Evolutionary conservation across 1,140 invertebrate species (phyloP).

Genomic region (Atopsyche davidsoni): DNA sequence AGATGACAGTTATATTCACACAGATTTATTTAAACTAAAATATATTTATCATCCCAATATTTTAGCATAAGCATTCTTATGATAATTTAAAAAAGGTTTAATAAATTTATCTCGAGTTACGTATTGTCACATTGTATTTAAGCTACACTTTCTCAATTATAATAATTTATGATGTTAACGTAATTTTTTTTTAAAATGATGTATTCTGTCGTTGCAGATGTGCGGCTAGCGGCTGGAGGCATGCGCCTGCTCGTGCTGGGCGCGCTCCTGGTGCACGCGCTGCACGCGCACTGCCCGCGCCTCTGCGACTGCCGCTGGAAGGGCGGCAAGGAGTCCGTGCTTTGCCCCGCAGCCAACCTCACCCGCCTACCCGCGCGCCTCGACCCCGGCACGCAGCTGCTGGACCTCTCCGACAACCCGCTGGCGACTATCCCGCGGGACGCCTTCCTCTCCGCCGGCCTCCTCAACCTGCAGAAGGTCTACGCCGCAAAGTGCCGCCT

Average conservation of each 20-base stretch:
- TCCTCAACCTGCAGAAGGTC: constrained; percentile 74
- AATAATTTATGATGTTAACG: too few species aligned
- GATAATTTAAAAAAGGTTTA: too few species aligned
- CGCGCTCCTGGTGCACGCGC: constrained; percentile 26
- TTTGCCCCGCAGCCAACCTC: constrained; percentile 67
- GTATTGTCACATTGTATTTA: too few species aligned
- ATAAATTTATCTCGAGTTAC: too few species aligned
- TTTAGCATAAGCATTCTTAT: too few species aligned
- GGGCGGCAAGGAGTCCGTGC: constrained; percentile 73
- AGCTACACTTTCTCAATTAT: too few species aligned
- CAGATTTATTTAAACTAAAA: too few species aligned
- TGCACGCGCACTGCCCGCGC: constrained; percentile 55
- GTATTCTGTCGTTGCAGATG: constrained; percentile 10
- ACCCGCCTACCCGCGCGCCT: constrained; percentile 60
- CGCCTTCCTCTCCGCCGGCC: constrained; percentile 62
- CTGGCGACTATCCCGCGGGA: constrained; percentile 60
- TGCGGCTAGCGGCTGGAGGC: constrained; percentile 20
- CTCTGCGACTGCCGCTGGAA: constrained; percentile 82
- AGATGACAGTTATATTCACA: too few species aligned
- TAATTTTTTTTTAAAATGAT: too few species aligned
- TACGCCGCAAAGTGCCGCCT: constrained; percentile 61
- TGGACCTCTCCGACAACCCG: constrained; percentile 68
- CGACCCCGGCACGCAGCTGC: constrained; percentile 68
- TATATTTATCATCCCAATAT: too few species aligned
- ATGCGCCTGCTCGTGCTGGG: constrained; percentile 24